phyloP scores from a whole-genome alignment of 2,113 vertebrate species.

The Muntiacus reevesi region DNA sequence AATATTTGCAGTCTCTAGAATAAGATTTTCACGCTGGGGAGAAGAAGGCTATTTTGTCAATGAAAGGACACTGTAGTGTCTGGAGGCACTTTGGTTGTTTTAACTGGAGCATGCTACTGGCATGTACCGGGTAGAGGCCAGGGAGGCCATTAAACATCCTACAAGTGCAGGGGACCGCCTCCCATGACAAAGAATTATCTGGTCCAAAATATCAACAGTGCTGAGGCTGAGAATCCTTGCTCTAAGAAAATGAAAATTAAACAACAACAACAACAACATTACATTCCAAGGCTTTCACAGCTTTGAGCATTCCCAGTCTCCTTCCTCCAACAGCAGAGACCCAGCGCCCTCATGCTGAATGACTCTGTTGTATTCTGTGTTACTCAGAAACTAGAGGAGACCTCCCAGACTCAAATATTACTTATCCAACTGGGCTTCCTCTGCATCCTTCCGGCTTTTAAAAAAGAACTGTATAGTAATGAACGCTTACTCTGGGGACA shows the following conservation, averaged over 20 bases:
- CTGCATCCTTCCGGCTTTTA: constrained; percentile 11
- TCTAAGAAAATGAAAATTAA: background rate
- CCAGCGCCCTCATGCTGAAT: background rate
- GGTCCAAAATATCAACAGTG: background rate
- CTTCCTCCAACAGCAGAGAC: background rate
- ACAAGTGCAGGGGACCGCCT: background rate
- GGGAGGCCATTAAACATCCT: background rate
- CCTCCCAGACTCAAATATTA: background rate
- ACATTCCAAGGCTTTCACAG: background rate
- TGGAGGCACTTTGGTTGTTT: background rate
- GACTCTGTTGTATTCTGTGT: background rate
- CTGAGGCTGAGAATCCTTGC: background rate
- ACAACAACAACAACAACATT: background rate
- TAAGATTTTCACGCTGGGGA: background rate
- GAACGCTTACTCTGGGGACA: constrained; percentile 32
- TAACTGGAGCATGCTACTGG: background rate
- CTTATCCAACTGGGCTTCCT: constrained; percentile 49
- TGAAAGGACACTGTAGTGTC: background rate
- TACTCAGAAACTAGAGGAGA: constrained; percentile 16
- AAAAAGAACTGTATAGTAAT: constrained; percentile 53
- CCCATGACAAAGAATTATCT: background rate
- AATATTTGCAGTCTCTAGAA: background rate
- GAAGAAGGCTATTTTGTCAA: background rate
- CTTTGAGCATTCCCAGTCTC: background rate
- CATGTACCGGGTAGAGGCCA: background rate